Evolutionary conservation across 2,888 invertebrate genomes (phyloP), one percentile per base, ranked within the genome.

Genomic region (Sturmia bella): DNA sequence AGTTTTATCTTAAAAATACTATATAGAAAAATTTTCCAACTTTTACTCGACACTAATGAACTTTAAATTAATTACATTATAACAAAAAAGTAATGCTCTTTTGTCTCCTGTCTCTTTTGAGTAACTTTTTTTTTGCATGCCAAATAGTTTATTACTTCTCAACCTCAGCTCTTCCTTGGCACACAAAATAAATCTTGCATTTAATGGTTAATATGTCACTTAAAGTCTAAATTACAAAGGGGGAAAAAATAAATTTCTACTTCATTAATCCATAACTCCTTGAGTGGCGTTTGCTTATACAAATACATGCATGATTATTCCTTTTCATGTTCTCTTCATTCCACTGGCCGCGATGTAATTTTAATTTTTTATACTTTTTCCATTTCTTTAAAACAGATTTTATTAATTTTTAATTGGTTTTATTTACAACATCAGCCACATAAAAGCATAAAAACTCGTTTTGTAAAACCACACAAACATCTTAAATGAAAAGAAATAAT

Each of bases 371-470:
- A 15, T 72, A 48, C 37, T 24, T 56, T 73, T 54, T 43, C 43
- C n/a, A 50, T 50, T 41, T 69, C 41, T 68, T 72, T 50, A 66
- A 84, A 85, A 85, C 85, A 86, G 84, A 86, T 85, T 88, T 87
- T 86, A 88, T 88, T 86, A 85, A 84, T 83, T 84, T 86, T 87
- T 88, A 87, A 87, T 88, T 87, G 88, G 86, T 87, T 87, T 86
- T 86, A 87, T 85, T 76, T 85, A 81, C 85, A 85, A 80, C 85
- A 48, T 21, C 45, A 39, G 39, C 72, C 72, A 32, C 27, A n/a
- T 52, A 73, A 32, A 32, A 61, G 56, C 61, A 78, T 43, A 13
- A 27, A 63, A 66, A 43, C 48, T 17, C 39, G 41, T 37, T 19
- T 39, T 13, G 13, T 15, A 63, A 37, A 64, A 32, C 15, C 48